Evolutionary conservation across 2,797 vertebrate genomes (phyloP), one percentile per base, ranked within the genome.

Genomic region (Xyrichtys novacula): DNA sequence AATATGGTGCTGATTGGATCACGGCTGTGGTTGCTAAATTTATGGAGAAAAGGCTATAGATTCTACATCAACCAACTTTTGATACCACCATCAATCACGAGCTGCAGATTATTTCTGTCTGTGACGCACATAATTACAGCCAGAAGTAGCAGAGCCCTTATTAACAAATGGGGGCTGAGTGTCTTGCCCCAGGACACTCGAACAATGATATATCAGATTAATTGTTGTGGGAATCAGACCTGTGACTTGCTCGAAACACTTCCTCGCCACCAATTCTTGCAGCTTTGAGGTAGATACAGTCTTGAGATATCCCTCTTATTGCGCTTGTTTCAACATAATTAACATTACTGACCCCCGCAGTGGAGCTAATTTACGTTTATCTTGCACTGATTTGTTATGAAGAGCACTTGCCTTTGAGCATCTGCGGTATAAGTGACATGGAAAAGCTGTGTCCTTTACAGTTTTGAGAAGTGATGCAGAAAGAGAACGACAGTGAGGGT

Each of bases 331-430:
- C 34, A 32, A 66, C 50, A 65, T 73, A 76, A 84, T 87, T 84
- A 88, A 78, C 83, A 80, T 72, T 52, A 60, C 29, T 76, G 80
- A 83, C 81, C 80, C 43, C 55, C 20, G 34, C 29, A 63, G 42
- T 67, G 19, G 32, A 80, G 36, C 65, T 65, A 10, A 70, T 70
- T 78, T 20, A 8, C 47, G 58, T 54, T 71, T 47, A 58, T 71
- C 42, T 44, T 39, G 34, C 34, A 25, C 43, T 38, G 31, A 62
- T 80, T 76, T 68, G 22, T 75, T 71, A 61, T 73, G 25, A 70
- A 49, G 29, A 73, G 58, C 4, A n/a, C 46, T 50, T 55, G 62
- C 11, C 60, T 12, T 20, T 55, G n/a, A 65, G 60, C 43, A 34
- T 26, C 12, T 57, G 54, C 55, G 29, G 54, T 56, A 48, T 20